Percentiles rank a stretch among this genome's conserved stretches.
Conservation (phyloP, 2,888 invertebrate species). For the Caenorhabditis sp. region DNA sequence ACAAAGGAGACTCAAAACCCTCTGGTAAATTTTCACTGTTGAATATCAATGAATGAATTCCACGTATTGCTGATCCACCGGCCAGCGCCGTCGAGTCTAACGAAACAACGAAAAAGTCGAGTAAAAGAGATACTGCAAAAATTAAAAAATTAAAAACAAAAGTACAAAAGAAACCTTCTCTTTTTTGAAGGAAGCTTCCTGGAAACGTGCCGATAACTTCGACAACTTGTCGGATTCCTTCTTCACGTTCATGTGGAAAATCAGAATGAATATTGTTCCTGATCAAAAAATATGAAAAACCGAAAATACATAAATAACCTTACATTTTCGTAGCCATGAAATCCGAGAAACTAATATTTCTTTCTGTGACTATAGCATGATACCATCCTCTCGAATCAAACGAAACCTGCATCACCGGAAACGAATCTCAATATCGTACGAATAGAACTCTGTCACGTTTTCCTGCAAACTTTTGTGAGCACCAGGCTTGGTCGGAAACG, state of each 20-base stretch:
- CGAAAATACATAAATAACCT: not conserved
- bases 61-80: conserved; percentile 68
- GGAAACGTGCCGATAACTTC: conserved; percentile 59
- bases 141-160: too few relatives aligned
- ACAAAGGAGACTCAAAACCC: conserved; percentile 52
- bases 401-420: too few relatives aligned
- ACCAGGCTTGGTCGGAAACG: too few relatives aligned
- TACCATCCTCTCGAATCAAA: not conserved
- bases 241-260: conserved; percentile 38
- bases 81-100: conserved; percentile 75
- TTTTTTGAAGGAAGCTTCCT: too few relatives aligned
- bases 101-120: conserved; percentile 70
- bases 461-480: too few relatives aligned
- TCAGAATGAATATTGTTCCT: conserved; percentile 41
- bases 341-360: conserved; percentile 1
- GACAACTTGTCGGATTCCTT: conserved; percentile 53
- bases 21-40: conserved; percentile 54
- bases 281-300: too few relatives aligned
- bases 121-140: conserved; percentile 67
- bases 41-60: conserved; percentile 70
- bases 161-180: conserved; percentile 52
- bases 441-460: too few relatives aligned
- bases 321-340: conserved; percentile 12
- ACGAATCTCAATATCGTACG: too few relatives aligned
- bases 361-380: not conserved